phyloP scores from a whole-genome alignment of 2,888 invertebrate genomes.

The Entomobrya multifasciata region DNA sequence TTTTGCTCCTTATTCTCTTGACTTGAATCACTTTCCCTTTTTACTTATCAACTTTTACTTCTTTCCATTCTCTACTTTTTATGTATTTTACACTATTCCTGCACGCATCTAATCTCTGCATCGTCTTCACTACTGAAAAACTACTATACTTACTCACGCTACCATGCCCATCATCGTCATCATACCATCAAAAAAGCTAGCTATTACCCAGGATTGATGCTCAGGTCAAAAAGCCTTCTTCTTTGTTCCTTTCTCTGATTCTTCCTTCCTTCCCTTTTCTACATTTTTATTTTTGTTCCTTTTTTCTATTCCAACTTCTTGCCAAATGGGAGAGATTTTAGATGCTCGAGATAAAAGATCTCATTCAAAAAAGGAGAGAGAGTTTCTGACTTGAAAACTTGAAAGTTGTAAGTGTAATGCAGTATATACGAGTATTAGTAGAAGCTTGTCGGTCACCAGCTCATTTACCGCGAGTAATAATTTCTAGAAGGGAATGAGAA shows the following conservation, averaged over 20 bases:
- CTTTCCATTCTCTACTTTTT: slow-evolving; percentile 25
- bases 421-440: neutral
- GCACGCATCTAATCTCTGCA: slow-evolving; percentile 52
- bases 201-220: slow-evolving; percentile 36
- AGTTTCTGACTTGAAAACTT: neutral
- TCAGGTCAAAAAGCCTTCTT: slow-evolving; percentile 54
- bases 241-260: slow-evolving; percentile 15
- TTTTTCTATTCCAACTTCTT: neutral
- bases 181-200: slow-evolving; percentile 35
- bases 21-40: slow-evolving; percentile 41
- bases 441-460: slow-evolving; percentile 26
- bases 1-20: slow-evolving; percentile 8
- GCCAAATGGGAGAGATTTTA: slow-evolving; percentile 29
- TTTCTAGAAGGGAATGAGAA: neutral
- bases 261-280: slow-evolving; percentile 8
- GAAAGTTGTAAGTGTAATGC: neutral
- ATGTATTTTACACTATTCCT: slow-evolving; percentile 43
- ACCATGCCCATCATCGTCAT: neutral
- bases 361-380: slow-evolving; percentile 21
- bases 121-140: neutral
- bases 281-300: too few species aligned
- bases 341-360: neutral
- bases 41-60: slow-evolving; percentile 25
- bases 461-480: slow-evolving; percentile 20
- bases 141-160: too few species aligned